These are phyloP conservation scores for Choloepus didactylus DNA, from an alignment of 2,797 vertebrate species.

Conservation along the genomic window DNA sequence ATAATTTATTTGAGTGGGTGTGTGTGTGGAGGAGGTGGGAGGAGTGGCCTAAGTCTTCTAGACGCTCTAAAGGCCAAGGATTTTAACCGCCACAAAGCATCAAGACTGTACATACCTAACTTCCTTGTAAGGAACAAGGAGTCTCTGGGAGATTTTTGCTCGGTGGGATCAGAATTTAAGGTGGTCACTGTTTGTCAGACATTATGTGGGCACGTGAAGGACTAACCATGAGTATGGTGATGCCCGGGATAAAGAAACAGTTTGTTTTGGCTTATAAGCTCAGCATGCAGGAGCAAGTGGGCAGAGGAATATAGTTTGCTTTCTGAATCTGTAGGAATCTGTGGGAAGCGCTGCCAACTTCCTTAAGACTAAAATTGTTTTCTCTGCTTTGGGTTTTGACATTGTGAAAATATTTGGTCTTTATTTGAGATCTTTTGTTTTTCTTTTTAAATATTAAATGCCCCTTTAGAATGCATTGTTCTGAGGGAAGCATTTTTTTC, in stretches of 20 bases:
- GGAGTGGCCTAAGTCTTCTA: neutral
- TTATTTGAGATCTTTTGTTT: neutral
- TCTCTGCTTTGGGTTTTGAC: constrained; percentile 6
- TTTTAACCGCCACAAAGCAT: neutral
- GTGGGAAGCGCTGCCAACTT: neutral
- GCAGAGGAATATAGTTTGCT: neutral
- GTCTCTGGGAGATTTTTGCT: neutral
- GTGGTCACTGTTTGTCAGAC: neutral
- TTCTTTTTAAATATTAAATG: neutral
- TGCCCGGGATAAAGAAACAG: rapidly evolving
- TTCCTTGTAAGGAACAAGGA: neutral
- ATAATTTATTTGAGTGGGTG: neutral
- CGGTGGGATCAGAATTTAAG: neutral
- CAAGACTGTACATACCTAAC: neutral
- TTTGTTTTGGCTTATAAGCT: neutral
- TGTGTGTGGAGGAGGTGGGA: neutral
- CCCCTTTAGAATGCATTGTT: neutral
- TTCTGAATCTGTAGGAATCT: neutral
- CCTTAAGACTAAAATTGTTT: neutral
- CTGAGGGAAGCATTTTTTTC: neutral
- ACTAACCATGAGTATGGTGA: rapidly evolving
- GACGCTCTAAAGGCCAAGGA: neutral
- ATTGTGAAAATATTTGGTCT: neutral
- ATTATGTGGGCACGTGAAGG: neutral
- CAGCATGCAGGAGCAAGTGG: neutral